Conservation (phyloP, 2,113 vertebrate species). For the Xiphophorus maculatus region DNA sequence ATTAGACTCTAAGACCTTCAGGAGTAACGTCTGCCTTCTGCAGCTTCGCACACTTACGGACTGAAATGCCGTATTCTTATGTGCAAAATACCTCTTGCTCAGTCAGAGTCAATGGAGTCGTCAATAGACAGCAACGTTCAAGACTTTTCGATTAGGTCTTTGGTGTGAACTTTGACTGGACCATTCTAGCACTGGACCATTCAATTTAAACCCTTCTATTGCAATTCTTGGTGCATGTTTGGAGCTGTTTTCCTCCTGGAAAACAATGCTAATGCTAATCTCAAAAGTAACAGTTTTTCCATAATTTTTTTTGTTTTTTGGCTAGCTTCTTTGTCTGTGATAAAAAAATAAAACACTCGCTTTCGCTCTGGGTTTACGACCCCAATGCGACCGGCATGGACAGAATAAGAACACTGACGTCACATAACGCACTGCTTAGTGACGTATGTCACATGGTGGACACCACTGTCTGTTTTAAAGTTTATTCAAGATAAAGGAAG, state of each 20-base stretch:
- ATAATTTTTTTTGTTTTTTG: too few relatives aligned
- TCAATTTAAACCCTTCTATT: background rate
- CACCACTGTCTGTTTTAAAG: too few relatives aligned
- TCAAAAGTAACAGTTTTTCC: background rate
- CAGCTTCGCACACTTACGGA: background rate
- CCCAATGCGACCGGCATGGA: too few relatives aligned
- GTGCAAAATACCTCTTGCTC: background rate
- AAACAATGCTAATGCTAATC: too few relatives aligned
- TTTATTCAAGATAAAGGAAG: too few relatives aligned
- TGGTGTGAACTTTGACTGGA: background rate
- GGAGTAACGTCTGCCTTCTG: background rate
- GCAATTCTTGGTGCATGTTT: too few relatives aligned
- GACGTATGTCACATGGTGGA: too few relatives aligned
- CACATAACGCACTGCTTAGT: too few relatives aligned
- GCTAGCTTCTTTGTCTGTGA: too few relatives aligned
- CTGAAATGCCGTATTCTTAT: background rate
- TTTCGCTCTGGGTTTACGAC: too few relatives aligned
- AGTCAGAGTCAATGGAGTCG: background rate
- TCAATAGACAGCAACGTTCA: background rate
- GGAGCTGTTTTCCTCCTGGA: background rate
- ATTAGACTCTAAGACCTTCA: background rate
- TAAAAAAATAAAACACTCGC: too few relatives aligned
- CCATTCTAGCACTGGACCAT: background rate
- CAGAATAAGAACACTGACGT: too few relatives aligned
- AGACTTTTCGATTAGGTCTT: background rate